These are phyloP conservation scores for Galago senegalensis DNA, from an alignment of 2,797 vertebrate species.

Conservation along the genomic window DNA sequence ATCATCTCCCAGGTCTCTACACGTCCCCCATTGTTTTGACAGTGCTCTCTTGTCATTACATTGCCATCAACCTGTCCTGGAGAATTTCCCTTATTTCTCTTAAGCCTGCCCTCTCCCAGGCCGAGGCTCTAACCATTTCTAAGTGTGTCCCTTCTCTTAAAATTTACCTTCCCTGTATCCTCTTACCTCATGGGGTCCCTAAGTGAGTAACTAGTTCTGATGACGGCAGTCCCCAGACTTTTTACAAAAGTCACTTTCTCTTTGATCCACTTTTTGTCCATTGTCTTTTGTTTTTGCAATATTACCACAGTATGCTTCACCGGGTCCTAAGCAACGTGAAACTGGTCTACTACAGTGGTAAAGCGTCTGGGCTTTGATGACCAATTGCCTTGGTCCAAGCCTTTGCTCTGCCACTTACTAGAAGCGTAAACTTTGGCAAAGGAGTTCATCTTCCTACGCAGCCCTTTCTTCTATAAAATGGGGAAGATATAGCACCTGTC, in stretches of 20 bases:
- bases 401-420: not conserved
- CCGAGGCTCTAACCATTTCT: not conserved
- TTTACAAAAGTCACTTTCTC: not conserved
- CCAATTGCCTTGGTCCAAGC: not conserved
- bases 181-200: not conserved
- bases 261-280: not conserved
- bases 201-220: not conserved
- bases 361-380: not conserved
- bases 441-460: not conserved
- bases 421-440: not conserved
- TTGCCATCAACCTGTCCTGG: accelerated
- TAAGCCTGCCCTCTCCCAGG: not conserved
- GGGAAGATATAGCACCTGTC: not conserved
- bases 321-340: not conserved
- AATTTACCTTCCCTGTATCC: not conserved
- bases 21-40: not conserved
- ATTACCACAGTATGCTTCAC: not conserved
- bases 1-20: not conserved
- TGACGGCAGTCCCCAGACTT: not conserved
- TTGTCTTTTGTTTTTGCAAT: not conserved
- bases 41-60: not conserved
- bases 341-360: not conserved
- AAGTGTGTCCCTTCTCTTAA: not conserved
- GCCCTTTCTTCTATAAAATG: not conserved
- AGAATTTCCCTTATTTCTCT: not conserved